Evolutionary conservation across 2,797 vertebrate genomes (phyloP).

Genomic region (Stomatorhinus walkeri): DNA sequence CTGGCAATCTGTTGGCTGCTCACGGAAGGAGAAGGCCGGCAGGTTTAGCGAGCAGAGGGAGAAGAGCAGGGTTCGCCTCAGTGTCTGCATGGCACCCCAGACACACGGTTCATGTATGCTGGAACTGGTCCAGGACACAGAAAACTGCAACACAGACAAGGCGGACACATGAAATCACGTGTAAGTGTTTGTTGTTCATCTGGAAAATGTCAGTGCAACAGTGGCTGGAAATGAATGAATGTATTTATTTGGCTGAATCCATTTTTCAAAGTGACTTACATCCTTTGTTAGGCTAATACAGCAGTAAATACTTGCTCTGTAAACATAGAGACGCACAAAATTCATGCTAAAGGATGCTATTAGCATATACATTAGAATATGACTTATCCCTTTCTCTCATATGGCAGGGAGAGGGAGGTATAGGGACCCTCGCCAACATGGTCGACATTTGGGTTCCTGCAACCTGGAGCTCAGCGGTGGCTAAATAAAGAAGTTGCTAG

Average conservation of each 20-base stretch:
- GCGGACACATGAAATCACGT: not conserved
- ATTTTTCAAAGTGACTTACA: not conserved
- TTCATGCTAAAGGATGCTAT: not conserved
- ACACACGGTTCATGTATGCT: not conserved
- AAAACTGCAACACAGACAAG: not conserved
- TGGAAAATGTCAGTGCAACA: not conserved
- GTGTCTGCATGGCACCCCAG: not conserved
- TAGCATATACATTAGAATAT: not conserved
- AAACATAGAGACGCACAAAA: not conserved
- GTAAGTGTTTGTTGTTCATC: not conserved
- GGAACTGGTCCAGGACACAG: not conserved
- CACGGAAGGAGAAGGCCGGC: not conserved
- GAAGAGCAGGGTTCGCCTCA: not conserved
- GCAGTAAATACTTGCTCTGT: not conserved
- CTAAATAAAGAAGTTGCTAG: not conserved
- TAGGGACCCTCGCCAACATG: not conserved
- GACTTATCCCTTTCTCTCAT: not conserved
- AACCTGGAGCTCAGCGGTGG: not conserved
- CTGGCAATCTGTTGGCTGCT: not conserved
- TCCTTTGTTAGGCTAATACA: not conserved
- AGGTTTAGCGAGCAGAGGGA: not conserved
- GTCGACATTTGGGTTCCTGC: not conserved
- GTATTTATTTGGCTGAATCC: conserved; percentile 1
- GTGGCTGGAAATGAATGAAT: not conserved
- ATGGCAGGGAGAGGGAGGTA: conserved; percentile 28